A percentile compares a stretch with the other conserved stretches of the same genome.
phyloP scores from a whole-genome alignment of 2,888 invertebrate genomes.

The Tipula confusa region DNA sequence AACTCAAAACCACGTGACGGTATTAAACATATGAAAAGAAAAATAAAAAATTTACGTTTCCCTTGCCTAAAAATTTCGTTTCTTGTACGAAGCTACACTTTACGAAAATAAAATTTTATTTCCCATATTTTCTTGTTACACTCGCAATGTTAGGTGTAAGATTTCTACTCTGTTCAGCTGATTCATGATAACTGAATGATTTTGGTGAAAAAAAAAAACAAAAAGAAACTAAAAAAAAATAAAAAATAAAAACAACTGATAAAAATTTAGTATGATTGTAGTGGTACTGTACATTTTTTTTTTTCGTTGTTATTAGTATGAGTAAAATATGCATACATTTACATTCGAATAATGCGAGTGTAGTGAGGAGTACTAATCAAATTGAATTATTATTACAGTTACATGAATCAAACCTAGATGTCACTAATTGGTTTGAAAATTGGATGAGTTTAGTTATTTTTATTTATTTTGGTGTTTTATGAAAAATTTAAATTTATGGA shows the following conservation, averaged over 20 bases:
- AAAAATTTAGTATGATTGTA: background rate
- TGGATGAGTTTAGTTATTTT: background rate
- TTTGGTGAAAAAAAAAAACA: background rate
- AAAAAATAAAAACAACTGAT: background rate
- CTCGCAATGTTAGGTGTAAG: background rate
- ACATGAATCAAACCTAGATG: background rate
- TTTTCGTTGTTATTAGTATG: background rate
- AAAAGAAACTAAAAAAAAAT: background rate
- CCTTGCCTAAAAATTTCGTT: background rate
- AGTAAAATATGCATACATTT: background rate
- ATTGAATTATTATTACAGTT: background rate
- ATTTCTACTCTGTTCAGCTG: background rate
- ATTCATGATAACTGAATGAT: background rate
- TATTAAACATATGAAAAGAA: no score
- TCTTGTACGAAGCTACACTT: background rate
- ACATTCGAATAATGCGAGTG: background rate
- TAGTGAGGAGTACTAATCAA: background rate
- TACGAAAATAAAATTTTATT: background rate
- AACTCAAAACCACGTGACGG: background rate
- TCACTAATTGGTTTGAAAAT: background rate
- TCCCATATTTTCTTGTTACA: background rate
- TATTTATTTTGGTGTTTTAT: no score
- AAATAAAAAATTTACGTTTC: background rate
- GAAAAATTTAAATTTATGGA: no score
- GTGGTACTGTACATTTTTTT: background rate